phyloP scores from a whole-genome alignment of 1,140 invertebrate genomes.

The Lordiphosa collinella region DNA sequence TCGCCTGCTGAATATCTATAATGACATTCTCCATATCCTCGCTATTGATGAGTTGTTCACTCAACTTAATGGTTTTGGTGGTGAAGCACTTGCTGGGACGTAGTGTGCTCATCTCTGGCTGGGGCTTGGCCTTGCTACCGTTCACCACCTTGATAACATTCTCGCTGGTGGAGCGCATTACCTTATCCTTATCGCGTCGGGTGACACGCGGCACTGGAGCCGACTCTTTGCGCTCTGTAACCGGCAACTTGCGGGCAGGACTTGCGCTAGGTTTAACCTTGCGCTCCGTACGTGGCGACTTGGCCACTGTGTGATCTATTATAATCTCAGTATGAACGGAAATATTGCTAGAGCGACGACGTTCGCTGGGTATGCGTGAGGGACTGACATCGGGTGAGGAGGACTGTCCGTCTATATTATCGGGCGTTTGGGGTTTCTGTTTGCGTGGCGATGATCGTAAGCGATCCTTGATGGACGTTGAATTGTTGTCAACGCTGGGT shows the following conservation, averaged over 20 bases:
- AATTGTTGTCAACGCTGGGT: slow-evolving; percentile 21
- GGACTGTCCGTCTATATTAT: slow-evolving; percentile 53
- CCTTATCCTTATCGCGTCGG: slow-evolving; percentile 80
- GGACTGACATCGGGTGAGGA: slow-evolving; percentile 68
- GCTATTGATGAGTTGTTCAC: slow-evolving; percentile 67
- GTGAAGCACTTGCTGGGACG: slow-evolving; percentile 74
- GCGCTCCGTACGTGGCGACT: slow-evolving; percentile 37
- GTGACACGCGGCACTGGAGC: slow-evolving; percentile 72
- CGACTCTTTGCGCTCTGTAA: slow-evolving; percentile 74
- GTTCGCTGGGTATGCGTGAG: slow-evolving; percentile 49
- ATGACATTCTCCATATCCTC: slow-evolving; percentile 81
- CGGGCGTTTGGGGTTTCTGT: slow-evolving; percentile 38
- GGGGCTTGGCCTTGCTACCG: slow-evolving; percentile 63
- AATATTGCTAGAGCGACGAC: slow-evolving; percentile 72
- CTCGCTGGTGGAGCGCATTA: slow-evolving; percentile 82
- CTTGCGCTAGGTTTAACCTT: slow-evolving; percentile 3
- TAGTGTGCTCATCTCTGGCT: slow-evolving; percentile 54
- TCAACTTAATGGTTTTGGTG: slow-evolving; percentile 79
- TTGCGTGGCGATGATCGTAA: slow-evolving; percentile 65
- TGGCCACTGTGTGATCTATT: slow-evolving; percentile 62
- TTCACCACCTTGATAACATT: slow-evolving; percentile 80
- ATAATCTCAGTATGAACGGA: slow-evolving; percentile 75
- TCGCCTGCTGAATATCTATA: slow-evolving; percentile 85
- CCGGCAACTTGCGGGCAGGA: slow-evolving; percentile 34
- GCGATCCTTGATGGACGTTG: slow-evolving; percentile 58